These are phyloP conservation scores for Chalcosyrphus nemorum DNA, from an alignment of 2,888 invertebrate genomes.

Conservation along the genomic window DNA sequence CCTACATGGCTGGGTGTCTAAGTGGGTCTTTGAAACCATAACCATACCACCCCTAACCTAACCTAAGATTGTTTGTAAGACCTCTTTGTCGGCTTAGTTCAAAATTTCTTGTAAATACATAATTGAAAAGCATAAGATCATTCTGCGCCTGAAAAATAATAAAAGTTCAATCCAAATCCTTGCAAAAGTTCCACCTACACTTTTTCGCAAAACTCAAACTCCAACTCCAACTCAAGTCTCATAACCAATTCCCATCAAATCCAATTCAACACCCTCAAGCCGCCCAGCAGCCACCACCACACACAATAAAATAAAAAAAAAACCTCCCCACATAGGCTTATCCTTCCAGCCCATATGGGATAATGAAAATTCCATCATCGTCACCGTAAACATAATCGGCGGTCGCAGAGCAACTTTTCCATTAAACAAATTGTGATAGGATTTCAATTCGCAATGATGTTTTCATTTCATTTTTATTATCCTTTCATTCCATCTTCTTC, in stretches of 20 bases:
- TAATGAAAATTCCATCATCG: conserved; percentile 59
- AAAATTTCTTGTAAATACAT: not conserved
- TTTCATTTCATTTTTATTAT: conserved; percentile 73
- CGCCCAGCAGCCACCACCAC: not conserved
- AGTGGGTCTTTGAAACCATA: too few species aligned
- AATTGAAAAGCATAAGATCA: not conserved
- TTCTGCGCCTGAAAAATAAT: too few species aligned
- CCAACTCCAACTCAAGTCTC: not conserved
- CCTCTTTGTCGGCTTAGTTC: too few species aligned
- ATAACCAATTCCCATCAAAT: not conserved
- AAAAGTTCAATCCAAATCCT: not conserved
- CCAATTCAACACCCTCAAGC: not conserved
- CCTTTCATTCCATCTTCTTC: conserved; percentile 18
- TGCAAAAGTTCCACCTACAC: not conserved
- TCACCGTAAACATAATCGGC: conserved; percentile 19
- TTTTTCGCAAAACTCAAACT: not conserved
- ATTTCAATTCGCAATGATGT: conserved; percentile 71
- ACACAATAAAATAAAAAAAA: not conserved
- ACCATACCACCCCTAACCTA: too few species aligned
- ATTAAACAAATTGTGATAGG: conserved; percentile 69
- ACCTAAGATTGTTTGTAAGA: too few species aligned
- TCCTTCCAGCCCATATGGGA: conserved; percentile 34
- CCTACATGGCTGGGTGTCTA: too few species aligned
- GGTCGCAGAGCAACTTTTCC: conserved; percentile 54
- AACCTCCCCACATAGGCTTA: conserved; percentile 16